These are phyloP conservation scores for Agapostemon virescens DNA, from an alignment of 2,888 invertebrate species.

Conservation along the genomic window DNA sequence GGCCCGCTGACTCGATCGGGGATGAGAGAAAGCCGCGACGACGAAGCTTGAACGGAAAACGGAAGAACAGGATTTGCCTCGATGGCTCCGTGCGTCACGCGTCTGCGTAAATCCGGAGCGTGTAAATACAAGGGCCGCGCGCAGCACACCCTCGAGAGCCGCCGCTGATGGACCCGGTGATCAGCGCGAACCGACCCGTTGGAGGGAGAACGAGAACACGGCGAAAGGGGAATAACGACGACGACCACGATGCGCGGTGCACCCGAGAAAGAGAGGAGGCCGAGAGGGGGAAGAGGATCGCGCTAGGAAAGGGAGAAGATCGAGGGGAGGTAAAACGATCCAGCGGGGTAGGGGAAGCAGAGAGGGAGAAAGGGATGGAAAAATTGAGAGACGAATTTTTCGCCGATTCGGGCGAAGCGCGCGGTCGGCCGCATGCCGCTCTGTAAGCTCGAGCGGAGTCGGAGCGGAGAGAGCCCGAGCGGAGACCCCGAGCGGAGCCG, in stretches of 20 bases:
- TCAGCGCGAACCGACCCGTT: background rate
- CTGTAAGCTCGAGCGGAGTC: too few species aligned
- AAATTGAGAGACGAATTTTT: background rate
- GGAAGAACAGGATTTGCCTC: constrained; percentile 71
- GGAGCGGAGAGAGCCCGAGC: too few species aligned
- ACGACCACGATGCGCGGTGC: background rate
- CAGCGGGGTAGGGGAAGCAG: background rate
- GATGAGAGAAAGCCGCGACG: constrained; percentile 11
- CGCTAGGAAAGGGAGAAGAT: too few species aligned
- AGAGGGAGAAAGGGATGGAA: background rate
- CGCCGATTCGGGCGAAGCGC: background rate
- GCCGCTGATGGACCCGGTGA: constrained; percentile 31
- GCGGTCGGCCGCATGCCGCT: background rate
- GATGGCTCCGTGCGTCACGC: constrained; percentile 71
- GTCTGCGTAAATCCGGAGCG: constrained; percentile 72
- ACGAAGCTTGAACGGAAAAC: constrained; percentile 35
- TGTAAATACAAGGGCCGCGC: constrained; percentile 66
- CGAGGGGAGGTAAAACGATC: background rate
- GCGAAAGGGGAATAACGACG: constrained; percentile 11
- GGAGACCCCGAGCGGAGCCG: too few species aligned
- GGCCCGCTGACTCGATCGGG: constrained; percentile 2
- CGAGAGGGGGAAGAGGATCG: background rate
- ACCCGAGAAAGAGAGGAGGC: background rate
- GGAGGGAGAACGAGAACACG: constrained; percentile 14
- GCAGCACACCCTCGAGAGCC: constrained; percentile 46